Conservation (phyloP, 2,888 invertebrate genomes). For the Drepanosiphum platanoidis region DNA sequence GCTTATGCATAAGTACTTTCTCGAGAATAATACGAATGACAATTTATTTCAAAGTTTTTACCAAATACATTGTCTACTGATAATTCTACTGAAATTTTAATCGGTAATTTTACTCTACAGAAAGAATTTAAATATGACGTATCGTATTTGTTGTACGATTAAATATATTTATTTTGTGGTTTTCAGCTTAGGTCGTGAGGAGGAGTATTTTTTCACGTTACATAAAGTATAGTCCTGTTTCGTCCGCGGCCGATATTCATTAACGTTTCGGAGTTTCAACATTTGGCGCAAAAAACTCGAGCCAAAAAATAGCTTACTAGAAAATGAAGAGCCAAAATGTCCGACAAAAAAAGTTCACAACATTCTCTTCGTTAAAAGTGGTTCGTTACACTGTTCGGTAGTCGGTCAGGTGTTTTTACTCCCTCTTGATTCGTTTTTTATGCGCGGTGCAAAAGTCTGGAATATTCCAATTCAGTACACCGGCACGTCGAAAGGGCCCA, state of each 20-base stretch:
- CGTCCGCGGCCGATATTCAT: neutral
- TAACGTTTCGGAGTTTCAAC: neutral
- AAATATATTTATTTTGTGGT: neutral
- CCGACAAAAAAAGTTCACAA: neutral
- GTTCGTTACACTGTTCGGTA: constrained; percentile 6
- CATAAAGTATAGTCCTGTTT: neutral
- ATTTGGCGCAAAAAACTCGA: neutral
- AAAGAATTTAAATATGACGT: too few species aligned
- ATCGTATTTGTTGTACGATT: too few species aligned
- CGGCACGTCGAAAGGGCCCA: neutral
- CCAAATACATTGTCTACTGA: too few species aligned
- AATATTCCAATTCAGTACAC: neutral
- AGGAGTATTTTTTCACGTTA: too few species aligned
- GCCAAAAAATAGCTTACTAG: neutral
- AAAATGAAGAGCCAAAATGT: neutral
- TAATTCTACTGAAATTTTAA: too few species aligned
- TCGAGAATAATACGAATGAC: too few species aligned
- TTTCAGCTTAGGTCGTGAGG: neutral
- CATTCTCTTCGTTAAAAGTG: constrained; percentile 18
- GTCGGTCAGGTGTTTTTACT: neutral
- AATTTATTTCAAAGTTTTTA: too few species aligned
- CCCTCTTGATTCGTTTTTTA: neutral
- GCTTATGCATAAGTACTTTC: too few species aligned
- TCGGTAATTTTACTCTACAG: too few species aligned
- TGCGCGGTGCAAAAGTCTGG: neutral